Base-by-base conservation (phyloP, 2,888 invertebrate genomes). In the Galeopsomyia nigrocyanea region DNA sequence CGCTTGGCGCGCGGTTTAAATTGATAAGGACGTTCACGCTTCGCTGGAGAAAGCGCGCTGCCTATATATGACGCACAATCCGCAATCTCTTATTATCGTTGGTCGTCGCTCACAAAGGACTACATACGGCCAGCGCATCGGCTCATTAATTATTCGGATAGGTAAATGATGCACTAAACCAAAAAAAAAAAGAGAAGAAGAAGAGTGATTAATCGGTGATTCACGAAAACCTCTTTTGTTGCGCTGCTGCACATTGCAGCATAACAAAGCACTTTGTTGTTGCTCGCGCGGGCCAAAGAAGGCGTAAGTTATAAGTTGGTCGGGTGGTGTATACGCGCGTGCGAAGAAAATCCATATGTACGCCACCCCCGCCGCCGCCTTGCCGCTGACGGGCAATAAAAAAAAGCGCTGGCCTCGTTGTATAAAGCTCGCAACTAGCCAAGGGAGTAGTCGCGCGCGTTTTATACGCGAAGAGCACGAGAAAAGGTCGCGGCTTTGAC, bases 401-500 rank as follows among this genome's bases (percentile, higher is more conserved):
- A n/a, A 56, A 62, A 63, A 63, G 47, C 57, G 13, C 39, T 73
- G 58, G 60, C 73, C 73, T 73, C 73, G 58, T 73, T 73, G 26
- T 5, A n/a, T n/a, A n/a, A 64, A 64, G 68, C 64, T 58, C 26
- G 49, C 68, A 58, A 9, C 39, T 39, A 51, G 61, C 51, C 71
- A 65, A 60, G 14, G 57, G 53, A 31, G 53, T n/a, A n/a, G n/a
- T 49, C 51, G 50, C 22, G 39, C 47, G 26, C 26, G 26, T 5
- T 2, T 26, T 5, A 5, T 9, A 39, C 13, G 7, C 39, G 7
- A 10, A 39, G 39, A 39, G 78, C 80, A n/a, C n/a, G n/a, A 78
- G 76, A 78, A 82, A 81, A 81, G 84, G 83, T 84, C 83, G 83
- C 78, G 84, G 82, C 84, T 84, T 79, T 81, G 84, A 84, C 83